Base-by-base conservation (phyloP, 2,113 vertebrate species). In the Odobenus rosmarus region DNA sequence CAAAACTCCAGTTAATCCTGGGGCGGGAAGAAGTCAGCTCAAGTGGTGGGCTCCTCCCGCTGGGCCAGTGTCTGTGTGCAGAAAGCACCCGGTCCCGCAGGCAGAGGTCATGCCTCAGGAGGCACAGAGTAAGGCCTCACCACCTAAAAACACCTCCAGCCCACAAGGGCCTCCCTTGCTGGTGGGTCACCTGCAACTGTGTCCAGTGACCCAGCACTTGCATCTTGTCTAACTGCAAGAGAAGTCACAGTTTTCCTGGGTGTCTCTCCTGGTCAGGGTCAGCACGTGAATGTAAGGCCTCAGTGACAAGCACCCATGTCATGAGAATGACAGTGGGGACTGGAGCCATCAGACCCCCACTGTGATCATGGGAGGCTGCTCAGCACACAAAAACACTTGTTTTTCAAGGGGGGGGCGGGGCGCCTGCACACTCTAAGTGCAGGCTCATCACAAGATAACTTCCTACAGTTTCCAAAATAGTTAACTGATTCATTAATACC, bases 61-160 rank as follows among this genome's bases (percentile, higher is more conserved):
- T 10, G 0, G 0, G 53, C 55, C 24, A 0, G 46, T 7, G 11
- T 26, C 53, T 7, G 8, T 18, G 28, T 18, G 28, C 89, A 23
- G 31, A 88, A 62, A 46, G 74, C 49, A 67, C 51, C 24, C 3
- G 4, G 5, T 3, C 61, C 61, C 0, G 26, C 36, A 1, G 2
- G 13, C 10, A 33, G 77, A 83, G 46, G 67, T 36, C 24, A 0
- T 12, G 51, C 21, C 39, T 33, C 59, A 31, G 39, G 67, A 33
- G n/a, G 7, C 49, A 76, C 23, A 14, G 55, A 16, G 59, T 72
- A 15, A 57, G n/a, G 71, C 61, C 23, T 39, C 8, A 31, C 39
- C 51, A 72, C 13, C 46, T 51, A 24, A 21, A 72, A 26, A 89
- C 2, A 13, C 49, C 86, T 31, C 36, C 16, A 1, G 61, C 59